A percentile compares a stretch with the other conserved stretches of the same genome.
Evolutionary conservation across 2,888 invertebrate genomes (phyloP).

Genomic region (Cheilosia vulpina): DNA sequence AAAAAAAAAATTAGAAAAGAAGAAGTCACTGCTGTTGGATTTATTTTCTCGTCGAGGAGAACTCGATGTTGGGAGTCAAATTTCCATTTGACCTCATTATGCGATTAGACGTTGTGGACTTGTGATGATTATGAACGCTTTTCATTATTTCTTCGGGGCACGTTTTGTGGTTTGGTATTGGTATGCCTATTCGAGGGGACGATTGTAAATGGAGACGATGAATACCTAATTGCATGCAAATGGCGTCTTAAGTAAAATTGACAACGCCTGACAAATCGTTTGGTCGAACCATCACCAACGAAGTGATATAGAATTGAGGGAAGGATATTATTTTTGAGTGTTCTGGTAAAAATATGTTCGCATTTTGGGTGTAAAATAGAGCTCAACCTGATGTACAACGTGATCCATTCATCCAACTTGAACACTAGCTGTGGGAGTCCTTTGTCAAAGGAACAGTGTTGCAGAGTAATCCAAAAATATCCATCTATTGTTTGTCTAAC

Average conservation of each 20-base stretch:
- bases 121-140: conserved; percentile 30
- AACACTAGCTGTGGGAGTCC: too few relatives aligned
- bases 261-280: too few relatives aligned
- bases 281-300: too few relatives aligned
- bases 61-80: conserved; percentile 21
- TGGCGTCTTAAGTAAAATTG: conserved; percentile 9
- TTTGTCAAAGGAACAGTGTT: too few relatives aligned
- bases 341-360: too few relatives aligned
- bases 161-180: neutral
- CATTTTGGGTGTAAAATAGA: too few relatives aligned
- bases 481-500: too few relatives aligned
- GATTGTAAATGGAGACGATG: neutral
- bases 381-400: too few relatives aligned
- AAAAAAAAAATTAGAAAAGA: neutral
- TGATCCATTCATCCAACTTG: too few relatives aligned
- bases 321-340: too few relatives aligned
- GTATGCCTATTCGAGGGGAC: neutral
- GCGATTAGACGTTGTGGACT: conserved; percentile 37
- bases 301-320: too few relatives aligned
- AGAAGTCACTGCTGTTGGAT: conserved; percentile 33
- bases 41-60: conserved; percentile 14
- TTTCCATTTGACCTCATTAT: conserved; percentile 65
- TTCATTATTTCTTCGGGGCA: neutral
- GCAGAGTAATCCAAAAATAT: too few relatives aligned
- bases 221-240: neutral